A percentile compares a stretch with the other conserved stretches of the same genome.
Conservation (phyloP, 2,888 invertebrate species). For the Ferrisia virgata region DNA sequence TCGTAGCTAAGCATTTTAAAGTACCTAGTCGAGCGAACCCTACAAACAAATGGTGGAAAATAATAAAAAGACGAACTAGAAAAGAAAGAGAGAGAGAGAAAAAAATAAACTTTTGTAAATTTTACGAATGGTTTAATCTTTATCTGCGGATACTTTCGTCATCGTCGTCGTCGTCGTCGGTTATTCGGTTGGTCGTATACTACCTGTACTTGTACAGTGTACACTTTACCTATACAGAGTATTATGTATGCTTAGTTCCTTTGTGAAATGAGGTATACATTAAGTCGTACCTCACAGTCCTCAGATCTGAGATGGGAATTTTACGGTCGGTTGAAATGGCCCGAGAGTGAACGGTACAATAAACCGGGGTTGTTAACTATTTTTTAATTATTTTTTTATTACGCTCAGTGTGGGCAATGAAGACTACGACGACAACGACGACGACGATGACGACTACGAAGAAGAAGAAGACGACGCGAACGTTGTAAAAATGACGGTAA, state of each 20-base stretch:
- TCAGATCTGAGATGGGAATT: not conserved
- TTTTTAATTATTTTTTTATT: slow-evolving; percentile 5
- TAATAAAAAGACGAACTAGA: not conserved
- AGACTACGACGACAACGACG: not conserved
- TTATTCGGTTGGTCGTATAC: too few relatives aligned
- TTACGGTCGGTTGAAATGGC: not conserved
- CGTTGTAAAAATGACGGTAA: not conserved
- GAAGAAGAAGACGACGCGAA: too few relatives aligned
- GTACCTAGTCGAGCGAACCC: too few relatives aligned
- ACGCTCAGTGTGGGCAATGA: not conserved
- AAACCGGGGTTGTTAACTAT: not conserved
- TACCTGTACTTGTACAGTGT: too few relatives aligned
- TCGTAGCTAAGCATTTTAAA: not conserved
- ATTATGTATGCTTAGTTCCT: not conserved
- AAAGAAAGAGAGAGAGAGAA: not conserved
- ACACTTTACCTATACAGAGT: not conserved
- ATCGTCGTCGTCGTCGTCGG: too few relatives aligned
- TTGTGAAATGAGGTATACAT: not conserved
- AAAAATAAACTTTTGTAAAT: not conserved
- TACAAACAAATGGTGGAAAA: not conserved
- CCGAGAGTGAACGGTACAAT: not conserved
- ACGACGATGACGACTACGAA: too few relatives aligned
- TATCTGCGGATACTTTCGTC: not conserved
- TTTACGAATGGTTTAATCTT: not conserved
- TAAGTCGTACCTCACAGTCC: not conserved